Percentiles rank a stretch among this genome's conserved stretches.
phyloP scores from a whole-genome alignment of 2,113 vertebrate genomes.

The Melierax canorus region DNA sequence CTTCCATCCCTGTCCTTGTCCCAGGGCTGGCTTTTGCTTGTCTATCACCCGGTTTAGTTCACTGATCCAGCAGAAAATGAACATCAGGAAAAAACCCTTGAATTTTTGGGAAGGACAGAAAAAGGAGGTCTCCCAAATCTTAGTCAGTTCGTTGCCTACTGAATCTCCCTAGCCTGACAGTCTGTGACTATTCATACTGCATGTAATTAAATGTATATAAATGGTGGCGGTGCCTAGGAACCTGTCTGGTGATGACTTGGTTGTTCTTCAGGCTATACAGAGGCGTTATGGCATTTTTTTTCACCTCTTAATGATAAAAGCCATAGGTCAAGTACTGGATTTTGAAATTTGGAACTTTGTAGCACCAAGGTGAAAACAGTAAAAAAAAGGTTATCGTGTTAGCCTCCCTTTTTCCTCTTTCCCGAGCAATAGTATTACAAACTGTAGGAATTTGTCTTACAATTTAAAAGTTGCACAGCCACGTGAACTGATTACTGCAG shows the following conservation, averaged over 20 bases:
- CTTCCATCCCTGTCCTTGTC: accelerated
- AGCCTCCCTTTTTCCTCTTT: background rate
- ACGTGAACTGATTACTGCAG: background rate
- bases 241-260: background rate
- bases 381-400: background rate
- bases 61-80: background rate
- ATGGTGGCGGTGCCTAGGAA: background rate
- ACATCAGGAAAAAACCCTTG: accelerated
- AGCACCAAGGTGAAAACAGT: background rate
- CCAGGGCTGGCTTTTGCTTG: background rate
- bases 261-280: background rate
- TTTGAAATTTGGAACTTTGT: background rate
- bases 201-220: background rate
- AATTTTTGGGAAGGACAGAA: background rate
- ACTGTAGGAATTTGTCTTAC: background rate
- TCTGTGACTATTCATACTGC: background rate
- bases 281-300: background rate
- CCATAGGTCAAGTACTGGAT: background rate
- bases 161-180: background rate
- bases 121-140: background rate
- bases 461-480: background rate
- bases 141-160: background rate
- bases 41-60: background rate
- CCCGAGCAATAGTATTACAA: background rate
- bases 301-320: background rate